phyloP scores from a whole-genome alignment of 2,797 vertebrate species.

The Sebastes hopkinsi region DNA sequence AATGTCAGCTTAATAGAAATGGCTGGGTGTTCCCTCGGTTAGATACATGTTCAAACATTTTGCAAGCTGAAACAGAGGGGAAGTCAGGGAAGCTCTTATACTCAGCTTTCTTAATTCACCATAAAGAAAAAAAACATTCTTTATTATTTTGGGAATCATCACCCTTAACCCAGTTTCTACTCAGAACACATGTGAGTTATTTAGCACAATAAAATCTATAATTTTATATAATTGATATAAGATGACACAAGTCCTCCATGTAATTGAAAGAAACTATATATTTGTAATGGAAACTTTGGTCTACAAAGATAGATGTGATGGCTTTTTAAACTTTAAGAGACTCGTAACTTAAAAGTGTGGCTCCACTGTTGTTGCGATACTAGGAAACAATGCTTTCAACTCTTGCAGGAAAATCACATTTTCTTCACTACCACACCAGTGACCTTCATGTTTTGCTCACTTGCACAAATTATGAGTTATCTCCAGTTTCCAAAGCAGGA shows the following conservation, averaged over 20 bases:
- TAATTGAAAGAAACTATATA: not conserved
- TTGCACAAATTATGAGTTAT: slow-evolving; percentile 25
- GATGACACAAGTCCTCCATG: not conserved
- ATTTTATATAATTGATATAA: not conserved
- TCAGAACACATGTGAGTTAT: not conserved
- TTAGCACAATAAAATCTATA: not conserved
- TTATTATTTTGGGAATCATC: not conserved
- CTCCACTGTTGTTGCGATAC: not conserved
- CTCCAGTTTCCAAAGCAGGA: slow-evolving; percentile 32
- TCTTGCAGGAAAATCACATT: slow-evolving; percentile 13
- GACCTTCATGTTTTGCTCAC: slow-evolving; percentile 33
- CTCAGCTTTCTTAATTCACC: not conserved
- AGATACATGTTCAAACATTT: slow-evolving; percentile 30
- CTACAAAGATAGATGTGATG: not conserved
- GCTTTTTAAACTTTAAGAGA: not conserved
- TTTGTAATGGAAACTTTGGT: not conserved
- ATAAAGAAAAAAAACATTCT: not conserved
- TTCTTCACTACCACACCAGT: not conserved
- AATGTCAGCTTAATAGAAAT: slow-evolving; percentile 39
- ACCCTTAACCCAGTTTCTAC: not conserved
- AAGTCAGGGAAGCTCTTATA: slow-evolving; percentile 4
- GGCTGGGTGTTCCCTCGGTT: slow-evolving; percentile 21
- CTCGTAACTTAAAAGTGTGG: not conserved
- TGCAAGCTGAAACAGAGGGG: slow-evolving; percentile 17
- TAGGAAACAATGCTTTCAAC: not conserved